Conservation (phyloP, 2,113 vertebrate species). For the Phrynocephalus versicolor region DNA sequence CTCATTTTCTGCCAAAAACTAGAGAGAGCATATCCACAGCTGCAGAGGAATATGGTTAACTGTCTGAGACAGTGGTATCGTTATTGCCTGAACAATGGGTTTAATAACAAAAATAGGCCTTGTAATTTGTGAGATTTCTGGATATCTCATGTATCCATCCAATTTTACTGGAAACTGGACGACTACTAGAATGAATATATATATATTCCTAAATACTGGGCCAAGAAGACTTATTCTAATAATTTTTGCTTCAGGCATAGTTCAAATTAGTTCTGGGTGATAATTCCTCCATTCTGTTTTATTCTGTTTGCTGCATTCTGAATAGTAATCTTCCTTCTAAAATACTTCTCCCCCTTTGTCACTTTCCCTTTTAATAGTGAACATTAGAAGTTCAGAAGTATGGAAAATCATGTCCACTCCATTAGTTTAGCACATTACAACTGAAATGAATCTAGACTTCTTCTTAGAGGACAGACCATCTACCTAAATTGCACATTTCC, state of each 20-base stretch:
- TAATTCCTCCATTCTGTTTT: too few relatives aligned
- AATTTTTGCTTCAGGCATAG: neutral
- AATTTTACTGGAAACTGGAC: too few relatives aligned
- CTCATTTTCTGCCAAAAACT: too few relatives aligned
- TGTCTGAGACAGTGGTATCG: neutral
- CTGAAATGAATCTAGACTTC: neutral
- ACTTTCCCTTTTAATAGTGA: neutral
- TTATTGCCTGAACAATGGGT: neutral
- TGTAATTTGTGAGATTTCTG: too few relatives aligned
- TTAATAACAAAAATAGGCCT: neutral
- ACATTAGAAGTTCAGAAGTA: neutral
- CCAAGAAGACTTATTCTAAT: neutral
- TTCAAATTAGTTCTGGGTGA: neutral
- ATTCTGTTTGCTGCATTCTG: neutral
- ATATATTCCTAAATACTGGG: neutral
- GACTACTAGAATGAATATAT: neutral
- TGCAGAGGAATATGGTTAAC: neutral
- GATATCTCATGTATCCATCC: too few relatives aligned
- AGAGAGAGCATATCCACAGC: too few relatives aligned
- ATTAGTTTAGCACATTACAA: too few relatives aligned
- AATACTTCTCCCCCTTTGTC: too few relatives aligned
- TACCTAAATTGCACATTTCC: constrained; percentile 4
- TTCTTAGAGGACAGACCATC: neutral
- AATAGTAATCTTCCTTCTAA: neutral
- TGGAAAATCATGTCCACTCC: too few relatives aligned